Evolutionary conservation across 2,113 vertebrate genomes (phyloP), one percentile per base, ranked within the genome.

Genomic region (Brachionichthys hirsutus): DNA sequence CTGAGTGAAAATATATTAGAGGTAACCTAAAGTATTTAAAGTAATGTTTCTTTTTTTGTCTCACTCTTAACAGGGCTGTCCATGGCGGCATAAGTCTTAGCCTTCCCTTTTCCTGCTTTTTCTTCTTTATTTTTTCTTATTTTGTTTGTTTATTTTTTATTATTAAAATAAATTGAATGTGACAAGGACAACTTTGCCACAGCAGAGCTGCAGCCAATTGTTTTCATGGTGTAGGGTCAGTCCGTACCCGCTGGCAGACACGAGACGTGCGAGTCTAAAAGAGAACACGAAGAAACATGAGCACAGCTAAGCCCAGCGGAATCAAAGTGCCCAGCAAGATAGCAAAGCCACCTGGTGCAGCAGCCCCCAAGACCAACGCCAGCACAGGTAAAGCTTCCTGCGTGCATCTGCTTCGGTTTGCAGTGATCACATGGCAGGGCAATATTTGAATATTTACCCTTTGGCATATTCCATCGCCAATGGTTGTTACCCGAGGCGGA

Each of bases 291-390:
- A 85, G 57, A 83, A 89, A 68, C 71, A 99, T 98, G 96, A 99
- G 94, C 84, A 85, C 94, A 83, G 89, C 94, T n/a, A 98, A 97
- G 64, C 87, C 95, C 47, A 98, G 93, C 48, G 94, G 97, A 82
- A 93, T 98, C 17, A 99, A 98, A 85, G 94, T 91, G 75, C 97
- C 97, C 52, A 94, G 91, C 76, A 98, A 95, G 89, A 95, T 97
- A 83, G 84, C 90, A 19, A 94, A 91, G 78, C 87, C 92, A 7
- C 87, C 91, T 34, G 83, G 84, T 44, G 54, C 90, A 0, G 73
- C 86, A 2, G 75, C 93, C 46, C 72, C 92, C 62, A 98, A 95
- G 85, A 87, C 93, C 7, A 67, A 34, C 60, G 71, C 89, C 55
- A 82, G 56, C 72, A 22, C 92, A 74, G 92, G 94, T 97, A 84